Conservation (phyloP, 2,797 vertebrate genomes). For the Lepilemur ruficaudatus region DNA sequence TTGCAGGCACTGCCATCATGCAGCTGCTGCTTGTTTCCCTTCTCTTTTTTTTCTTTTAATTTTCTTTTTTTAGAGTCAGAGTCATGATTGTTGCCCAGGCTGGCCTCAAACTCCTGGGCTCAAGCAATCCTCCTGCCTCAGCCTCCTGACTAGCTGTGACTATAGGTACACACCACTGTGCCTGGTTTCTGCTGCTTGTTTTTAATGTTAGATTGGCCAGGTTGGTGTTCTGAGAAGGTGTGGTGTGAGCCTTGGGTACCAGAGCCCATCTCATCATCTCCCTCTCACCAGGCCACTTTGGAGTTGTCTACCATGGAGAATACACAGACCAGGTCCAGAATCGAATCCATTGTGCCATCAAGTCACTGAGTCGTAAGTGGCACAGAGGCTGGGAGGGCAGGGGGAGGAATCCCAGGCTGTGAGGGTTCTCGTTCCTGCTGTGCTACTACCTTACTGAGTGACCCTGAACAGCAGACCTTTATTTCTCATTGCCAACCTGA, state of each 20-base stretch:
- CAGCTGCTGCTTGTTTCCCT: neutral
- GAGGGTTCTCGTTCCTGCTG: neutral
- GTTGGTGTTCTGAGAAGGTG: neutral
- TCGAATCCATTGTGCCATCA: conserved; percentile 94
- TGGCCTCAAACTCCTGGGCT: neutral
- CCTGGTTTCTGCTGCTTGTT: neutral
- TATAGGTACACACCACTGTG: neutral
- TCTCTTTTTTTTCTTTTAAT: neutral
- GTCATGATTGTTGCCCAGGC: neutral
- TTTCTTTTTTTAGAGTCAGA: neutral
- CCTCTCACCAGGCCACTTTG: conserved; percentile 92
- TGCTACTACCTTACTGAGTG: neutral
- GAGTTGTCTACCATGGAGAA: conserved; percentile 96
- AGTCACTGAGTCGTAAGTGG: conserved; percentile 95
- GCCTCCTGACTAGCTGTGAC: neutral
- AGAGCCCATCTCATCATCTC: neutral
- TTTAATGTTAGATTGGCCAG: neutral
- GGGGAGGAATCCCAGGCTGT: neutral
- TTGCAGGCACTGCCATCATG: neutral
- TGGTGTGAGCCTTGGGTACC: neutral
- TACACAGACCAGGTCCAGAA: conserved; percentile 88
- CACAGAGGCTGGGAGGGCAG: neutral
- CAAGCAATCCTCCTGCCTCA: neutral
- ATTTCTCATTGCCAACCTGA: neutral
- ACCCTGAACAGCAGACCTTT: neutral